These are phyloP conservation scores for Vulpes vulpes DNA, from an alignment of 2,113 vertebrate genomes.

Conservation along the genomic window DNA sequence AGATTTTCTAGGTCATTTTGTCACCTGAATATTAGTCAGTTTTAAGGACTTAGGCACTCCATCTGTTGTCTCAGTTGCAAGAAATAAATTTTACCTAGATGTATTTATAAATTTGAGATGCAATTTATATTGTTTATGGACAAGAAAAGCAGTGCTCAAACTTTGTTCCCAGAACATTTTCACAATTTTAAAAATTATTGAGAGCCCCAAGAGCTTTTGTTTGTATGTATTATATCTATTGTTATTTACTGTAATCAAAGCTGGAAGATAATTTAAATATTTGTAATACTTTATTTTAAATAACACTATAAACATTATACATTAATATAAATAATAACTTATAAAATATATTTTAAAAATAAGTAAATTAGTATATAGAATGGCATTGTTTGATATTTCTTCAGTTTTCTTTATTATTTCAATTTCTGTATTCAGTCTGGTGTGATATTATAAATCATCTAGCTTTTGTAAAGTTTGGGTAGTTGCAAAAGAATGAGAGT, in stretches of 20 bases:
- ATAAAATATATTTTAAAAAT: neutral
- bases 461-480: neutral
- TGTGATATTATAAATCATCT: neutral
- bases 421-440: neutral
- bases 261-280: neutral
- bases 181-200: slow-evolving; percentile 5
- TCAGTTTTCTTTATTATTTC: neutral
- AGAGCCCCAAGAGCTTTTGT: neutral
- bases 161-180: neutral
- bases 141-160: neutral
- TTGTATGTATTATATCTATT: neutral
- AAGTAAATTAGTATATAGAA: neutral
- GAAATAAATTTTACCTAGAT: neutral
- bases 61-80: neutral
- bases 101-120: neutral
- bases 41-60: neutral
- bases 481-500: neutral
- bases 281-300: neutral
- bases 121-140: neutral
- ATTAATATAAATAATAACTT: neutral
- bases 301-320: neutral
- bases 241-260: neutral
- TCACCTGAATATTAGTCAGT: neutral
- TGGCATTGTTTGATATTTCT: neutral
- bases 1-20: neutral